phyloP scores from a whole-genome alignment of 2,113 vertebrate species.

The Arizona elegans region DNA sequence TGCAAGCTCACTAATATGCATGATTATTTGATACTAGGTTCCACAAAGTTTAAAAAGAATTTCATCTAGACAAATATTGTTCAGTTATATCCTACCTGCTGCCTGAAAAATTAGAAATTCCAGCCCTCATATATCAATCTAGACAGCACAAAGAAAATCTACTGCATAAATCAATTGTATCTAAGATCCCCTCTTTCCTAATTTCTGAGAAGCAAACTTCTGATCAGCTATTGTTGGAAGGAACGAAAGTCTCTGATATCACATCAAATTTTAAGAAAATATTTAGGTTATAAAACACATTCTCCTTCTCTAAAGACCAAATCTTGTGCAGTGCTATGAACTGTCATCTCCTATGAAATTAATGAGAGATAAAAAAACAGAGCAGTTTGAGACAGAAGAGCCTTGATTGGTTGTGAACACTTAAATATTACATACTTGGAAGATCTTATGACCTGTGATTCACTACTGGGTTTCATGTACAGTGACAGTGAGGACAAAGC shows the following conservation, averaged over 20 bases:
- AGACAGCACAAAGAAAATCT: background rate
- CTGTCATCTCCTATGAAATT: constrained; percentile 19
- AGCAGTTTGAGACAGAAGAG: constrained; percentile 25
- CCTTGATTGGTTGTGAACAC: background rate
- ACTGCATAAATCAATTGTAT: background rate
- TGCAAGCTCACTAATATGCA: background rate
- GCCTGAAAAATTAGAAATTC: background rate
- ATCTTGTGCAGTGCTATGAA: background rate
- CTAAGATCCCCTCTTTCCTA: background rate
- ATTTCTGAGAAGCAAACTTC: constrained; percentile 22
- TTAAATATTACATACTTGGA: background rate
- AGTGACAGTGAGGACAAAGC: background rate
- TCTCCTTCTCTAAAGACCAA: constrained; percentile 5
- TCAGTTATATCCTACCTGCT: background rate
- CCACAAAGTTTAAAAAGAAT: background rate
- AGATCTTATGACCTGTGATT: background rate
- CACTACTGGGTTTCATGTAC: background rate
- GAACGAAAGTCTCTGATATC: background rate
- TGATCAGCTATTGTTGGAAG: background rate
- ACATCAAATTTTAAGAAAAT: constrained; percentile 5
- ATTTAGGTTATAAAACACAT: constrained; percentile 25
- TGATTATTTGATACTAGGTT: background rate
- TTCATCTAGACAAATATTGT: background rate
- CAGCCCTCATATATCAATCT: background rate
- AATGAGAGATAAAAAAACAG: constrained; percentile 22